Percentiles rank a stretch among this genome's conserved stretches.
Conservation (phyloP, 64 coral and sea anemone genomes). For the Acropora yongei region DNA sequence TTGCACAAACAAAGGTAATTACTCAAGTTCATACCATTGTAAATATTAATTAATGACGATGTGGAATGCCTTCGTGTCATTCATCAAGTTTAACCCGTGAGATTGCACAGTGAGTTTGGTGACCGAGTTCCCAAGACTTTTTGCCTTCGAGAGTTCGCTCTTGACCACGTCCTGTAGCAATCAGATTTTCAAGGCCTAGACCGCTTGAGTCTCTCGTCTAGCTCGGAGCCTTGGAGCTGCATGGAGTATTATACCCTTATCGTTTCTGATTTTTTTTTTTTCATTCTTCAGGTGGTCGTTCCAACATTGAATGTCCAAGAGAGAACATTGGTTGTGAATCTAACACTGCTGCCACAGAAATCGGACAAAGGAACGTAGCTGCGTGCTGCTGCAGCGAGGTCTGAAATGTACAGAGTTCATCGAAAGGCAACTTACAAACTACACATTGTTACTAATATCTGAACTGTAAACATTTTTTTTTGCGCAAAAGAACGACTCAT, state of each 20-base stretch:
- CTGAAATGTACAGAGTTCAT: no score
- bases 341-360: neutral
- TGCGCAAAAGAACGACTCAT: neutral
- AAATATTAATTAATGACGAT: no score
- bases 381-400: neutral
- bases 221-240: no score
- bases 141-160: no score
- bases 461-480: neutral
- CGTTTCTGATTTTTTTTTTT: neutral
- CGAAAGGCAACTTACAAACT: neutral
- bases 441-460: neutral
- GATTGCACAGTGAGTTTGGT: no score
- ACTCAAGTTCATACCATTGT: neutral
- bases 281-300: neutral
- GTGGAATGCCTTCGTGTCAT: no score
- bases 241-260: neutral
- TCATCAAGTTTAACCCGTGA: no score
- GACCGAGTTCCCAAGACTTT: no score
- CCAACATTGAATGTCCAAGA: constrained; percentile 22
- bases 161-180: no score
- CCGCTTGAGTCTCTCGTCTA: no score
- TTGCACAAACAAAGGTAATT: constrained; percentile 9
- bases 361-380: neutral
- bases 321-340: constrained; percentile 15
- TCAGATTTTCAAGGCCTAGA: no score